Evolutionary conservation across 2,888 invertebrate genomes (phyloP), one percentile per base, ranked within the genome.

Genomic region (Lycia hirtaria): DNA sequence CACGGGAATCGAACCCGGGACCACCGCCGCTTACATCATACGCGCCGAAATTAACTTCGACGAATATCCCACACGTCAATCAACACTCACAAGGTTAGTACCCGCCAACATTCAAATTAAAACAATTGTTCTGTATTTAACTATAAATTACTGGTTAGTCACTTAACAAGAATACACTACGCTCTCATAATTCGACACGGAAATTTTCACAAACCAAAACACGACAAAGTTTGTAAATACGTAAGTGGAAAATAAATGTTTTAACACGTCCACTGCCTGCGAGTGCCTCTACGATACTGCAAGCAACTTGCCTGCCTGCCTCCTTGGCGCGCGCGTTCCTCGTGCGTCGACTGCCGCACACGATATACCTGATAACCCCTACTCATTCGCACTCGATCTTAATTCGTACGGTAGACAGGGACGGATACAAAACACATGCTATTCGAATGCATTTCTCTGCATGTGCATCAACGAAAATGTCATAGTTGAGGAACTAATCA

Each of bases 221-320:
- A 82, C 82, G 73, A 70, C 75, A 81, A 89, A 91, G 87, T 90
- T 90, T 88, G 83, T 88, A 87, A 88, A 89, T 87, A 88, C 88
- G 87, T 79, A 80, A 81, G 75, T 67, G 76, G 40, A 62, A 67
- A 68, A 56, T 66, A 64, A 71, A 71, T 55, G 20, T 43, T 47
- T n/a, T 10, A 38, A 65, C 61, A 76, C 78, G 58, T 57, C 53
- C 70, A 44, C 57, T 71, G 73, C 84, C 72, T 72, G 77, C 67
- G 48, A 22, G 58, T 61, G 55, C 52, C 64, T 40, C 56, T 68
- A 78, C 75, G 69, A 70, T 81, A 82, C 83, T 83, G 80, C 83
- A 86, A n/a, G 78, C 72, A 69, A 85, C 81, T 81, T 75, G 47
- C 37, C 52, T 55, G 47, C n/a, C 48, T 37, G n/a, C n/a, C 26